Conservation (phyloP, 1,140 invertebrate species). For the Trichonephila inaurata region DNA sequence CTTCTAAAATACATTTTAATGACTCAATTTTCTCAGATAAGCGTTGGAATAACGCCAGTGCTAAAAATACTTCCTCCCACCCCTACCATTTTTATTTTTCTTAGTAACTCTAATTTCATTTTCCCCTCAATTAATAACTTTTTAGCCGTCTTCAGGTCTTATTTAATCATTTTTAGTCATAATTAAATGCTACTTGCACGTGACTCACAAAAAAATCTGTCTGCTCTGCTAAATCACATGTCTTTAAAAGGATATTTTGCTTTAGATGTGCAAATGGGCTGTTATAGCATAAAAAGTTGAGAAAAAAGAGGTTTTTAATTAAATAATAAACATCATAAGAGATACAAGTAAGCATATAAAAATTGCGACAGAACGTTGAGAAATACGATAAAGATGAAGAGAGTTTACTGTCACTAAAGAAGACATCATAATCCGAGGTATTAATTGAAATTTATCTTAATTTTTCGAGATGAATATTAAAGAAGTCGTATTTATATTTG, state of each 20-base stretch:
- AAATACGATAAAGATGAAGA: slow-evolving; percentile 10
- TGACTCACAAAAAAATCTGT: slow-evolving; percentile 32
- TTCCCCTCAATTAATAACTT: slow-evolving; percentile 66
- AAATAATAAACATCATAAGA: background rate
- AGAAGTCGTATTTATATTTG: background rate
- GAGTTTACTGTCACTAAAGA: slow-evolving; percentile 36
- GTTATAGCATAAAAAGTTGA: background rate
- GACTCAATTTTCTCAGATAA: slow-evolving; percentile 36
- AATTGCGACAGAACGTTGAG: background rate
- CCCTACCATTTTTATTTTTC: slow-evolving; percentile 14
- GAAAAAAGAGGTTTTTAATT: slow-evolving; percentile 31
- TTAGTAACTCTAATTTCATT: slow-evolving; percentile 42
- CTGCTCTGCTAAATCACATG: background rate
- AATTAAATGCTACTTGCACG: slow-evolving; percentile 60
- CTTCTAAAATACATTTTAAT: slow-evolving; percentile 56
- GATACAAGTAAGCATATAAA: slow-evolving; percentile 8
- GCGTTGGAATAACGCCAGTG: slow-evolving; percentile 29
- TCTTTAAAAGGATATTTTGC: slow-evolving; percentile 44
- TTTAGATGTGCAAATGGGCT: slow-evolving; percentile 1
- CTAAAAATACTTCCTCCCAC: slow-evolving; percentile 12
- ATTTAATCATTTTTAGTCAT: slow-evolving; percentile 48
- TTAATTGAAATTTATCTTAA: slow-evolving; percentile 48
- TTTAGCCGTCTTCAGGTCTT: slow-evolving; percentile 38
- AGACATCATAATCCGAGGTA: slow-evolving; percentile 19
- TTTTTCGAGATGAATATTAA: background rate